phyloP scores from a whole-genome alignment of 2,888 invertebrate genomes.

The Drosophila demipolita region DNA sequence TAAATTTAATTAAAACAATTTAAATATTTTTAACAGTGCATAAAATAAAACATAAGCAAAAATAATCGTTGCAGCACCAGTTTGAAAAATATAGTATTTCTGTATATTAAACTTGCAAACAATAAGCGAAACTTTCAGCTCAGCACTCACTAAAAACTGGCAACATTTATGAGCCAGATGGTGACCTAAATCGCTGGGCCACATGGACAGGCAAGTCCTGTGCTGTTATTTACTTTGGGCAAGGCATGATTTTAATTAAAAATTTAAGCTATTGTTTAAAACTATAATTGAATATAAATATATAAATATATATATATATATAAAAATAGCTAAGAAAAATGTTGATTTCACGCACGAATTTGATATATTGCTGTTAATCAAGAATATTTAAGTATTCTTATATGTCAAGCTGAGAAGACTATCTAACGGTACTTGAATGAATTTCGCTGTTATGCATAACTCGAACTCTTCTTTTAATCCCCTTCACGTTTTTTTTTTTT shows the following conservation, averaged over 20 bases:
- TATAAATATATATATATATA: background rate
- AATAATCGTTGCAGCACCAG: no score
- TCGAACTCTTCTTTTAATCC: background rate
- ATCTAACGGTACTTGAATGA: background rate
- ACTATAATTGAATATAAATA: background rate
- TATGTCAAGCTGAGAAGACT: background rate
- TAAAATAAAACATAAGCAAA: no score
- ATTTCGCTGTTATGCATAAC: background rate
- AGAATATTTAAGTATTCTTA: background rate
- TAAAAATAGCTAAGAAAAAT: background rate
- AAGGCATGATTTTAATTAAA: background rate
- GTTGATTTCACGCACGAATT: background rate
- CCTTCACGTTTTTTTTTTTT: background rate
- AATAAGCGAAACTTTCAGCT: background rate
- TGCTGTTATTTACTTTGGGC: background rate
- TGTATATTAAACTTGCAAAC: background rate
- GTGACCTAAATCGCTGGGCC: background rate
- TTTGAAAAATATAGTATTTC: no score
- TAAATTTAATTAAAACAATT: no score
- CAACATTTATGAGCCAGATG: background rate
- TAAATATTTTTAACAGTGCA: no score
- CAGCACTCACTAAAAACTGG: background rate
- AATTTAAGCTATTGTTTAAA: background rate
- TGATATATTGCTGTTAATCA: background rate
- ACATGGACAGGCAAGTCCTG: background rate